phyloP scores from a whole-genome alignment of 2,113 vertebrate species.

The Prinia subflava region DNA sequence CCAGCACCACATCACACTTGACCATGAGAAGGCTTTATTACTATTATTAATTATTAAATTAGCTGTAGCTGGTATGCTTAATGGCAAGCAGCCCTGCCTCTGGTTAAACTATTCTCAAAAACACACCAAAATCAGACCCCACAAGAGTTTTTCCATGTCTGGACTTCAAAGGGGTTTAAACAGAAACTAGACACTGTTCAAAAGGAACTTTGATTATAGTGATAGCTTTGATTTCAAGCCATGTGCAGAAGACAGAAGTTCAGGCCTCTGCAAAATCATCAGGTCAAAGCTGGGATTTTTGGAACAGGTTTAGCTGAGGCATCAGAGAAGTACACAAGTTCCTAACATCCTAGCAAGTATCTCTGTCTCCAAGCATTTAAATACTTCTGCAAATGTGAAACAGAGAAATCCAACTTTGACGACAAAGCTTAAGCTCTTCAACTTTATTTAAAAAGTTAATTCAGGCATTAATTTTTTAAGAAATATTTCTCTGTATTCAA shows the following conservation, averaged over 20 bases:
- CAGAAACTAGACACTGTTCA: not conserved
- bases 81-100: not conserved
- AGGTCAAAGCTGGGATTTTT: not conserved
- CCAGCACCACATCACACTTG: not conserved
- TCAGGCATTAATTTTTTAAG: not conserved
- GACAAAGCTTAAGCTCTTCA: not conserved
- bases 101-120: not conserved
- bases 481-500: not conserved
- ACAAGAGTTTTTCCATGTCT: not conserved
- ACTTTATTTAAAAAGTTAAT: not conserved
- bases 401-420: not conserved
- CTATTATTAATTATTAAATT: not conserved
- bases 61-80: not conserved
- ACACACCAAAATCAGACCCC: not conserved
- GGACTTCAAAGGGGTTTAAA: not conserved
- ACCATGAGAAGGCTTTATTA: not conserved
- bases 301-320: not conserved
- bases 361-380: not conserved
- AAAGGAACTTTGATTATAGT: not conserved
- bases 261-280: not conserved
- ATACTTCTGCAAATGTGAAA: not conserved
- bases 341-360: not conserved
- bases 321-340: not conserved
- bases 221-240: not conserved
- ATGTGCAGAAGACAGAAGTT: not conserved